phyloP scores from a whole-genome alignment of 2,888 invertebrate species.

The Microctonus hyperodae region DNA sequence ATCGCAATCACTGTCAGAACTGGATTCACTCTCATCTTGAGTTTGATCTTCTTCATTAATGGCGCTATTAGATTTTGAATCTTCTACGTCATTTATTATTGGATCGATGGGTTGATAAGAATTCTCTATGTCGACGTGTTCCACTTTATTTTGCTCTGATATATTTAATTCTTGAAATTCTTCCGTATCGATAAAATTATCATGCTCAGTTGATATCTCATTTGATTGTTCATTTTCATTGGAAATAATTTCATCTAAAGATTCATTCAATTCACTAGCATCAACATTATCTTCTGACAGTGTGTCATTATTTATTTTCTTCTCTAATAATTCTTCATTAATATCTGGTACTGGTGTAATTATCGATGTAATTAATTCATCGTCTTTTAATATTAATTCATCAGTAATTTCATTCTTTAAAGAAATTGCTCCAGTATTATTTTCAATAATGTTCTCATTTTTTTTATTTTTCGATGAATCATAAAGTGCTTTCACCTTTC shows the following conservation, averaged over 20 bases:
- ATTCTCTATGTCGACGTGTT: conserved; percentile 39
- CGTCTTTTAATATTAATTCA: conserved; percentile 9
- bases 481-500: conserved; percentile 45
- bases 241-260: background rate
- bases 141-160: conserved; percentile 9
- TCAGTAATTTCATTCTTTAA: background rate
- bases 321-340: background rate
- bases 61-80: conserved; percentile 20
- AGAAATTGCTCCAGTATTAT: conserved; percentile 1
- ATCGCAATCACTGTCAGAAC: conserved; percentile 54
- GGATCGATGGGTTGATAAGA: conserved; percentile 45
- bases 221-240: background rate
- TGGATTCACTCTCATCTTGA: conserved; percentile 66
- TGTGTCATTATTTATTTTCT: background rate
- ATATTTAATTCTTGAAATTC: conserved; percentile 28
- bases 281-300: conserved; percentile 13
- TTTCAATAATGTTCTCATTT: background rate
- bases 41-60: conserved; percentile 27
- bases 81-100: conserved; percentile 39
- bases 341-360: background rate
- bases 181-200: conserved; percentile 38
- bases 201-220: conserved; percentile 23
- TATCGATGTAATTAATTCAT: background rate
- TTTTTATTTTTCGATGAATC: conserved; percentile 32
- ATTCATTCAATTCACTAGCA: conserved; percentile 26